These are phyloP conservation scores for Leptinotarsa haldemani DNA, from an alignment of 2,888 invertebrate species.

Conservation along the genomic window DNA sequence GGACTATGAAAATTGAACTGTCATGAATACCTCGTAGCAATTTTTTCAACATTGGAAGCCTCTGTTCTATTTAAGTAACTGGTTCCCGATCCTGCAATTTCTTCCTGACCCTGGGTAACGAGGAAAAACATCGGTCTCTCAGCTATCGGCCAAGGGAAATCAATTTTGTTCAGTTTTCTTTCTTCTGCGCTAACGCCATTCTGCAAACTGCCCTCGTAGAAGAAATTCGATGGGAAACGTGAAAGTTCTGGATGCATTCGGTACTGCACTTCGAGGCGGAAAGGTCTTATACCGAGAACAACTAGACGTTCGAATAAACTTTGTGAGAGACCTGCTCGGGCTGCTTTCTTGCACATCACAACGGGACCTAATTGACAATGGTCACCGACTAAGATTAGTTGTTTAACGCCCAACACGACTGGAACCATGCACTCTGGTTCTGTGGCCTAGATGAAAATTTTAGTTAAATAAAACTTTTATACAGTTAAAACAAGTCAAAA, in stretches of 20 bases:
- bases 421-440: slow-evolving; percentile 99
- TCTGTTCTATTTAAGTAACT: slow-evolving; percentile 98
- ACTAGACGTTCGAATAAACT: slow-evolving; percentile 97
- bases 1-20: background rate
- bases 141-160: slow-evolving; percentile 97
- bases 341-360: slow-evolving; percentile 99
- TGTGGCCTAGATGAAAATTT: slow-evolving; percentile 72
- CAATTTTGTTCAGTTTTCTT: slow-evolving; percentile 86
- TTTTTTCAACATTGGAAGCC: slow-evolving; percentile 98
- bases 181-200: slow-evolving; percentile 99
- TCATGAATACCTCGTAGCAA: slow-evolving; percentile 78
- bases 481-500: background rate
- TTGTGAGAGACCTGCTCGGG: slow-evolving; percentile 95
- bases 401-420: slow-evolving; percentile 96
- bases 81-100: slow-evolving; percentile 98
- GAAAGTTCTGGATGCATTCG: slow-evolving; percentile 99
- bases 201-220: slow-evolving; percentile 98
- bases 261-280: slow-evolving; percentile 97
- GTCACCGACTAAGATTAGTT: slow-evolving; percentile 97
- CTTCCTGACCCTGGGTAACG: slow-evolving; percentile 97
- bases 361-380: slow-evolving; percentile 99
- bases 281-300: slow-evolving; percentile 95
- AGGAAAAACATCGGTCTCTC: slow-evolving; percentile 99
- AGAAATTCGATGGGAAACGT: slow-evolving; percentile 98
- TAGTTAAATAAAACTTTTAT: too few species aligned